Evolutionary conservation across 2,888 invertebrate species (phyloP), one percentile per base, ranked within the genome.

Genomic region (Apodemia zela): DNA sequence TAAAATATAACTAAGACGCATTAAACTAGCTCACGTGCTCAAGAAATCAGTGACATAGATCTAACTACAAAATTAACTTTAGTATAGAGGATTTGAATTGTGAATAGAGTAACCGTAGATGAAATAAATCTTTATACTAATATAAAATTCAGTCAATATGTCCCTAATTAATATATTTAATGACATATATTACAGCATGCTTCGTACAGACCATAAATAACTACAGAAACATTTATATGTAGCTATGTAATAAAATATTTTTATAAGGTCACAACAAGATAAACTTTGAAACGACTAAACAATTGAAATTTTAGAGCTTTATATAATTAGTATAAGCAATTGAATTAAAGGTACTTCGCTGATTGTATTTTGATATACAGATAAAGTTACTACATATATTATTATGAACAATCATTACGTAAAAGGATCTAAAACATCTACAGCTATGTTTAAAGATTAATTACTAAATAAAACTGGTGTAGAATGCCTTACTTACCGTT

Each of bases 201-300:
- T 81, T 72, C 72, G 71, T 74, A 74, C 67, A 75, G 51, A 51
- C 51, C 25, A 51, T 51, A 42, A 42, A 42, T 42, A 51, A 51
- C 51, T 51, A 51, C 51, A 6, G 51, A 51, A 51, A 80, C 76
- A 80, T 76, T 75, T 80, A 82, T 83, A 47, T 61, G 45, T 58
- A 62, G 58, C 63, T 65, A 66, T 61, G 79, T 85, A 81, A 83
- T 88, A 88, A 87, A 89, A 89, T 89, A 88, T 85, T 76, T 83
- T 81, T 51, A 58, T 17, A 87, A 85, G 82, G 78, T 77, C 68
- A 75, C 83, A 89, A 89, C 87, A 84, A 77, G 85, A 89, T 90
- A 90, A 82, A 90, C 84, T 90, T 88, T 89, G 80, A 83, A 82
- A 84, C 75, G 58, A 45, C 81, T 77, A 89, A 74, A 73, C 71